Percentiles rank a stretch among this genome's conserved stretches.
Conservation (phyloP, 2,888 invertebrate species). For the Adela reaumurella region DNA sequence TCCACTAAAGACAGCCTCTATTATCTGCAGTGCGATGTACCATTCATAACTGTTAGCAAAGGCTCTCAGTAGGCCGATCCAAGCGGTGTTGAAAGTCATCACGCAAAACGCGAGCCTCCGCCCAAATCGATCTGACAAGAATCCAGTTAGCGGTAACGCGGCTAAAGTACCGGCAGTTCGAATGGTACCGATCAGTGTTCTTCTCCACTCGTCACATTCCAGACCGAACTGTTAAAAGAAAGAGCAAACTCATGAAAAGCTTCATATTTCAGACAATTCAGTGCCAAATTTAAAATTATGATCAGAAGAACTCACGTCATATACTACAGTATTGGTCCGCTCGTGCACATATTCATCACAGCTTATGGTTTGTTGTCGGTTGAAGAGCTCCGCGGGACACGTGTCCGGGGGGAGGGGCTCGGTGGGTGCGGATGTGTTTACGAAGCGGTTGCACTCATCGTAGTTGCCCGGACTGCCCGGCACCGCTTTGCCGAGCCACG, state of each 20-base stretch:
- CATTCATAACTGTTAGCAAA: conserved; percentile 41
- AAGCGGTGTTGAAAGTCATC: conserved; percentile 36
- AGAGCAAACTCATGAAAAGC: no score
- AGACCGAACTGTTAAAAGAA: conserved; percentile 48
- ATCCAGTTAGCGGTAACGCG: conserved; percentile 67
- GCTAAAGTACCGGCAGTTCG: conserved; percentile 71
- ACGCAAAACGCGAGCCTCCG: conserved; percentile 34
- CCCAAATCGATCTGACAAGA: conserved; percentile 63
- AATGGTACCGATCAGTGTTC: conserved; percentile 70
- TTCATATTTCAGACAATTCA: no score
- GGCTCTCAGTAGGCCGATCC: conserved; percentile 33
- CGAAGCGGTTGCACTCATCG: conserved; percentile 1
- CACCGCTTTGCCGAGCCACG: conserved; percentile 28
- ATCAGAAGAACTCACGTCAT: conserved; percentile 41
- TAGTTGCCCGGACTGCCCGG: conserved; percentile 14
- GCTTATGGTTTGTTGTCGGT: conserved; percentile 14
- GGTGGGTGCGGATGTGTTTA: conserved; percentile 5
- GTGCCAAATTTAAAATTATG: no score
- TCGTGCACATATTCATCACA: conserved; percentile 30
- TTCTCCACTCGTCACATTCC: conserved; percentile 65
- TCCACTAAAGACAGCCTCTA: conserved; percentile 41
- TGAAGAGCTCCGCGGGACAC: conserved; percentile 28
- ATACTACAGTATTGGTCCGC: conserved; percentile 29
- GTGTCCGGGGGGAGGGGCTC: conserved; percentile 3
- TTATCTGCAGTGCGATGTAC: conserved; percentile 36